These are phyloP conservation scores for Panagrolaimus sp. DNA, from an alignment of 1,140 invertebrate species.

Conservation along the genomic window DNA sequence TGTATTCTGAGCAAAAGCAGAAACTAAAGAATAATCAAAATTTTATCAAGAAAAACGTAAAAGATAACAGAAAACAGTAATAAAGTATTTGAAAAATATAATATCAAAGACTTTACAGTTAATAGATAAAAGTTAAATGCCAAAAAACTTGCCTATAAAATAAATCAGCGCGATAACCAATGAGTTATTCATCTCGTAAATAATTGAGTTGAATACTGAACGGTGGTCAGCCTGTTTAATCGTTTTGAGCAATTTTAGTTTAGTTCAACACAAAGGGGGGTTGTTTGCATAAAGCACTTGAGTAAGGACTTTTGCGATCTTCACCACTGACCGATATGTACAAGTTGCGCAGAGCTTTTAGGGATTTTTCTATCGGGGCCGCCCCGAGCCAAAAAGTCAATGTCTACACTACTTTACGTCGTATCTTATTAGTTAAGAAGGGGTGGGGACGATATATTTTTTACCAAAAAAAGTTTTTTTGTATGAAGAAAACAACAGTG, in stretches of 20 bases:
- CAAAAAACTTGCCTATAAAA: constrained; percentile 13
- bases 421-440: neutral
- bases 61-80: neutral
- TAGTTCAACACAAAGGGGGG: constrained; percentile 1
- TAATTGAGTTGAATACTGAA: constrained; percentile 11
- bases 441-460: constrained; percentile 3
- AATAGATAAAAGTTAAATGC: neutral
- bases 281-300: constrained; percentile 7
- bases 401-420: neutral
- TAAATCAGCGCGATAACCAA: constrained; percentile 8
- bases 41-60: neutral
- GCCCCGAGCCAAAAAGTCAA: neutral
- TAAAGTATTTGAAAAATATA: constrained; percentile 1
- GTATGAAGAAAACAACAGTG: neutral
- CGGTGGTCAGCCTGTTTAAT: neutral
- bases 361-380: neutral
- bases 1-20: constrained; percentile 34
- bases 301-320: neutral
- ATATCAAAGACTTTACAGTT: neutral
- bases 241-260: constrained; percentile 15
- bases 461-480: neutral
- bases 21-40: neutral
- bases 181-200: constrained; percentile 10
- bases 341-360: constrained; percentile 12
- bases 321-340: constrained; percentile 8